Base-by-base conservation (phyloP, 2,113 vertebrate species). In the Neoarius graeffei region DNA sequence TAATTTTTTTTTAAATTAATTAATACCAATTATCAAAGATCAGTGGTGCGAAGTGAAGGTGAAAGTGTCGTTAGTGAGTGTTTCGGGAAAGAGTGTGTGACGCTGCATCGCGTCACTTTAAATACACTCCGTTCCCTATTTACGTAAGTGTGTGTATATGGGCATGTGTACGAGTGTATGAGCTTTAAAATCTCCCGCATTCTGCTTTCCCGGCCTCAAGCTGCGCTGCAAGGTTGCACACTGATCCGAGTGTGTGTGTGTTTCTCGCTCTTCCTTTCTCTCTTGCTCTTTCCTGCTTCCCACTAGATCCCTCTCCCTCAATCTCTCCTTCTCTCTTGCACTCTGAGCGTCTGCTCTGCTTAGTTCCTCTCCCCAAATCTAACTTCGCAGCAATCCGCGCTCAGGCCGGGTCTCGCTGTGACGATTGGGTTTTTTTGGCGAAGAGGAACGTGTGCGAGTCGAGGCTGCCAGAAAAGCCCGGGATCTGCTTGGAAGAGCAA, bases 401-500 rank as follows among this genome's bases (percentile, higher is more conserved):
- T 59, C 86, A 59, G 82, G n/a, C 52, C 30, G 62, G 48, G 82
- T 27, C 82, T 84, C 69, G 1, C 84, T 59, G 52, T 73, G 69
- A 56, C 27, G 56, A 69, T 74, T 56, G 19, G 79, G 54, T 91
- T 93, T 94, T 94, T 94, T 90, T 57, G 92, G 94, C 92, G 20
- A 76, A 52, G 82, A 80, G 59, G 56, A 90, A 92, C 93, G 92
- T 90, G 89, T 91, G 93, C 93, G 93, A 94, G 93, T 93, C 91
- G 91, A 91, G 92, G 94, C 94, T 94, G 94, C 94, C 94, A 93
- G 93, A 94, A 87, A 89, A 95, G 94, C 94, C 94, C 93, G 93
- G 93, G 91, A 94, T 94, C 94, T 93, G 95, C 94, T 95, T 76
- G 94, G 94, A 94, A 94, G 93, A 94, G 94, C 94, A 94, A 93